Evolutionary conservation across 2,797 vertebrate genomes (phyloP).

Genomic region (Etheostoma perlongum): DNA sequence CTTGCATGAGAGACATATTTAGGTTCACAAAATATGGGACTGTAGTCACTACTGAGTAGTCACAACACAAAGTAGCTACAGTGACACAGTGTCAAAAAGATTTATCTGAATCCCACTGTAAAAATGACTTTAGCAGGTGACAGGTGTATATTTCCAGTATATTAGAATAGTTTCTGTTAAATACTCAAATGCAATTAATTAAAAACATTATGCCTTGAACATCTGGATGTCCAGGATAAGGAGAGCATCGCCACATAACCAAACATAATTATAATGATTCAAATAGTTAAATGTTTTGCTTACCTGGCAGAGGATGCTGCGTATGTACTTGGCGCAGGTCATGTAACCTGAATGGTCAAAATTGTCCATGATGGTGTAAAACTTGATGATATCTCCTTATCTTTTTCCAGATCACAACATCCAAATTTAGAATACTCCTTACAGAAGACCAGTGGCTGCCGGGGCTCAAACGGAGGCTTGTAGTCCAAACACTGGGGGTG

Average conservation of each 20-base stretch:
- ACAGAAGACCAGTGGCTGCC: conserved; percentile 81
- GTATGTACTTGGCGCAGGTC: conserved; percentile 84
- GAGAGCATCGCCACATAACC: not conserved
- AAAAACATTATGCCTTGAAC: not conserved
- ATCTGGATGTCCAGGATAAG: not conserved
- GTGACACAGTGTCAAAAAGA: not conserved
- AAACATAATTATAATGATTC: not conserved
- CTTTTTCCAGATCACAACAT: conserved; percentile 85
- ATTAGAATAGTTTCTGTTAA: not conserved
- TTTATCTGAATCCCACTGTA: not conserved
- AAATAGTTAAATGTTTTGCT: conserved; percentile 21
- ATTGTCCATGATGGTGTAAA: conserved; percentile 83
- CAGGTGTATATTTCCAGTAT: not conserved
- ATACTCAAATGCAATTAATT: not conserved
- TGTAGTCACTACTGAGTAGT: not conserved
- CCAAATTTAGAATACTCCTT: conserved; percentile 87
- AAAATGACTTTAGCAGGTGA: not conserved
- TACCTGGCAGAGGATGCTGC: conserved; percentile 87
- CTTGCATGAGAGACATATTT: not conserved
- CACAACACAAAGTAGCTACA: not conserved
- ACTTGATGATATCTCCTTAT: conserved; percentile 77
- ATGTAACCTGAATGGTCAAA: conserved; percentile 84
- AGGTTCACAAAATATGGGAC: not conserved
- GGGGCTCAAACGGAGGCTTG: conserved; percentile 86
- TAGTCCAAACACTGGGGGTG: conserved; percentile 91